phyloP scores from a whole-genome alignment of 1,140 invertebrate genomes.

The Ostrea edulis region DNA sequence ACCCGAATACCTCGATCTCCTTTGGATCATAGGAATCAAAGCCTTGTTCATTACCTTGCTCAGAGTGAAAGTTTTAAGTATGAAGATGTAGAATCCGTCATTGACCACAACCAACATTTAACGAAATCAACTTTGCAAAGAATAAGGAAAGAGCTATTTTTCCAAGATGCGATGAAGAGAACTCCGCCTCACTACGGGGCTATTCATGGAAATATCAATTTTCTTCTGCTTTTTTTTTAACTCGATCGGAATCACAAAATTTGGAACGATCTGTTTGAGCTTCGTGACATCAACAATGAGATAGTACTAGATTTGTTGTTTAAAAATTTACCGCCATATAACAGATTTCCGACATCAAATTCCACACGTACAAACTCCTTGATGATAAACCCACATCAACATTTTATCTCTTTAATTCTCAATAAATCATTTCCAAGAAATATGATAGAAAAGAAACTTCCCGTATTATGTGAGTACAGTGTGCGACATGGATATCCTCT shows the following conservation, averaged over 20 bases:
- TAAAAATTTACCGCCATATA: background rate
- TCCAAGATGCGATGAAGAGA: background rate
- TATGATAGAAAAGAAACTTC: background rate
- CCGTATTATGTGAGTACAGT: background rate
- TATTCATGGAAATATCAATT: background rate
- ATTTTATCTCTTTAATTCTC: background rate
- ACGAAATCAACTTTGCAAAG: background rate
- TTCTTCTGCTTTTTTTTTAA: background rate
- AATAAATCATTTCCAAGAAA: background rate
- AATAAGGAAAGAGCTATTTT: background rate
- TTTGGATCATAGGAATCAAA: background rate
- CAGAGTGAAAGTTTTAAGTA: background rate
- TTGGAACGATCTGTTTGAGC: background rate
- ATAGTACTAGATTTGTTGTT: background rate
- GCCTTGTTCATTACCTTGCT: background rate
- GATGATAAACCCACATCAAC: background rate
- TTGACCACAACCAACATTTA: background rate
- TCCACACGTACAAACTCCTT: background rate
- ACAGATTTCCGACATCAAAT: background rate
- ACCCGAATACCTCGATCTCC: background rate
- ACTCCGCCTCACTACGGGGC: background rate
- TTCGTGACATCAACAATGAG: background rate
- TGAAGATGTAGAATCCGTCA: background rate
- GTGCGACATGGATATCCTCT: background rate
- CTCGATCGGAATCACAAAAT: background rate